Evolutionary conservation across 2,888 invertebrate genomes (phyloP).

Genomic region (Venusia cambrica): DNA sequence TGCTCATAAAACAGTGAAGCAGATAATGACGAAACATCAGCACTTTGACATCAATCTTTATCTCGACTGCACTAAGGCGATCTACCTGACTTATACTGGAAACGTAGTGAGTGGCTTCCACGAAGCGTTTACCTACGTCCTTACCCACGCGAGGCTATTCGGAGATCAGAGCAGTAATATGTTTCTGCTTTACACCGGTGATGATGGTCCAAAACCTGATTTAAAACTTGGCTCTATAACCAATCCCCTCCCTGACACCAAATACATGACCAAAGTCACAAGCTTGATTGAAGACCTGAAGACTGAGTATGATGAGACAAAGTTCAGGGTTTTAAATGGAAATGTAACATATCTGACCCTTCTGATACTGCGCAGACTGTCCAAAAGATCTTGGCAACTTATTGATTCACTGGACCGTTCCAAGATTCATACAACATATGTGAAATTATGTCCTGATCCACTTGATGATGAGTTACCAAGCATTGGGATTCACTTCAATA

Average conservation of each 20-base stretch:
- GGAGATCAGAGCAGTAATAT: constrained; percentile 15
- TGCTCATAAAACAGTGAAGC: constrained; percentile 3
- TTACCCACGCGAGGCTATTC: constrained; percentile 21
- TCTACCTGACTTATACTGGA: constrained; percentile 18
- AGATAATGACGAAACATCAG: constrained; percentile 1
- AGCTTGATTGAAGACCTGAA: constrained; percentile 16
- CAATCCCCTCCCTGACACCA: constrained; percentile 8
- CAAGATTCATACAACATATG: constrained; percentile 17
- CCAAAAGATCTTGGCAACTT: constrained; percentile 13
- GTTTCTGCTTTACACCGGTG: constrained; percentile 6
- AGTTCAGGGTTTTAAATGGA: constrained; percentile 16
- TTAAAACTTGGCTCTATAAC: background rate
- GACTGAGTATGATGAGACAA: constrained; percentile 11
- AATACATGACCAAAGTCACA: constrained; percentile 14
- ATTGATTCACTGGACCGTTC: constrained; percentile 4
- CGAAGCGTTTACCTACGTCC: constrained; percentile 14
- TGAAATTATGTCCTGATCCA: constrained; percentile 19
- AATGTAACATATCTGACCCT: constrained; percentile 20
- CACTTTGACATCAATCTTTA: constrained; percentile 12
- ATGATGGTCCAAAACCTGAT: background rate
- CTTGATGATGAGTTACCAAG: constrained; percentile 10
- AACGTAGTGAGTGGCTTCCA: background rate
- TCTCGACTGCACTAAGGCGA: constrained; percentile 13
- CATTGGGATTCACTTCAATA: constrained; percentile 6
- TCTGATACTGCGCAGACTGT: constrained; percentile 14